Conservation (phyloP, 2,888 invertebrate genomes). For the Agrilus cyanescens region DNA sequence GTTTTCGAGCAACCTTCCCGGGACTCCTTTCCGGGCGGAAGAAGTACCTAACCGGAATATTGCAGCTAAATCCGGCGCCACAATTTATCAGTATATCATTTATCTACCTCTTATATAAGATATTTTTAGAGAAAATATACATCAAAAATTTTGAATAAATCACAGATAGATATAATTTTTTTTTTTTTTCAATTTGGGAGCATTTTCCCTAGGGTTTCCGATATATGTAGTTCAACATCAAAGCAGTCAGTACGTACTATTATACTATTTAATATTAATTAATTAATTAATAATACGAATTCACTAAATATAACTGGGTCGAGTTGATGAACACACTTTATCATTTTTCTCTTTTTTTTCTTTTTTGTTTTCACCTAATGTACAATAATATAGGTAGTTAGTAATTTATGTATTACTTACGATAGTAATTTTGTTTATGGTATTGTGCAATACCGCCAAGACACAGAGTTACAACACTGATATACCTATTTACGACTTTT, state of each 20-base stretch:
- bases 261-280: background rate
- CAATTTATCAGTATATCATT: conserved; percentile 26
- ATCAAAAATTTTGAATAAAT: conserved; percentile 48
- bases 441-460: conserved; percentile 42
- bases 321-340: conserved; percentile 29
- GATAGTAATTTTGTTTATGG: no score
- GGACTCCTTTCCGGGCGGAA: conserved; percentile 1
- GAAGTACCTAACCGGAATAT: conserved; percentile 10
- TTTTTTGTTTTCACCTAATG: no score
- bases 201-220: conserved; percentile 21
- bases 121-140: conserved; percentile 48
- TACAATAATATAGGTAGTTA: no score
- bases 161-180: conserved; percentile 46
- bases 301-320: conserved; percentile 7
- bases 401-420: no score
- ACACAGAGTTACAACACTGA: conserved; percentile 37
- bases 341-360: no score
- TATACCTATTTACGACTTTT: conserved; percentile 20
- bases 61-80: conserved; percentile 11
- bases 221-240: conserved; percentile 31
- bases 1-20: conserved; percentile 7
- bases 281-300: conserved; percentile 1
- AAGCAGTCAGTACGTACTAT: conserved; percentile 28
- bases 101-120: conserved; percentile 39
- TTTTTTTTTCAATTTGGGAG: conserved; percentile 31